A percentile compares a stretch with the other conserved stretches of the same genome.
Conservation (phyloP, 2,113 vertebrate genomes). For the Tachysurus fulvidraco region DNA sequence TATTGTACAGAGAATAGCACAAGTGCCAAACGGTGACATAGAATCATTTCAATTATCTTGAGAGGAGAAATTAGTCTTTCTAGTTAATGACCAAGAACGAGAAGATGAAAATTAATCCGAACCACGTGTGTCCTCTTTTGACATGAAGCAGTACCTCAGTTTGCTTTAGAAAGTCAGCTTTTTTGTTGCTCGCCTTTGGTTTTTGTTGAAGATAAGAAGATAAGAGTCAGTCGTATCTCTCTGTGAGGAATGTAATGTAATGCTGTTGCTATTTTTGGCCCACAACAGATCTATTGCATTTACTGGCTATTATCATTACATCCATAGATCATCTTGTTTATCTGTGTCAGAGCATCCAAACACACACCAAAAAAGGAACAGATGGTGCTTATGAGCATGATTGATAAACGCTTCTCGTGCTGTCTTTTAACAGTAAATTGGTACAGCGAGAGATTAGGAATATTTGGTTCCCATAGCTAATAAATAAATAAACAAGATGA, state of each 20-base stretch:
- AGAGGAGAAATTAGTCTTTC: conserved; percentile 42
- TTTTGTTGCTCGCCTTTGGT: background rate
- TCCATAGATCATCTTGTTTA: conserved; percentile 56
- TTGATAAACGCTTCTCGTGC: conserved; percentile 43
- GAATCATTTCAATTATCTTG: conserved; percentile 38
- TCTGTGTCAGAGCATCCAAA: conserved; percentile 43
- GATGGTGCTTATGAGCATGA: conserved; percentile 46
- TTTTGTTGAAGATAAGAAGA: conserved; percentile 31
- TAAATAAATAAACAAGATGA: conserved; percentile 50
- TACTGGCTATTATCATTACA: conserved; percentile 39
- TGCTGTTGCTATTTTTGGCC: conserved; percentile 38
- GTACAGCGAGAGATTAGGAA: conserved; percentile 38
- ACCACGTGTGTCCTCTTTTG: conserved; percentile 21
- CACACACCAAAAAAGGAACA: conserved; percentile 39
- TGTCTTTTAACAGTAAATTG: conserved; percentile 36
- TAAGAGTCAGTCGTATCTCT: conserved; percentile 6
- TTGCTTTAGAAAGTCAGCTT: background rate
- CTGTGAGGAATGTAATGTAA: conserved; percentile 23
- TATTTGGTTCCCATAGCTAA: conserved; percentile 39
- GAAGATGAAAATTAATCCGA: conserved; percentile 20
- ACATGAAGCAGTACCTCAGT: conserved; percentile 8
- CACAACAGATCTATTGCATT: conserved; percentile 28
- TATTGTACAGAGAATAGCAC: conserved; percentile 38
- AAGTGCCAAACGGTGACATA: conserved; percentile 37
- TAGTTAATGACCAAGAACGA: conserved; percentile 25